Evolutionary conservation across 2,113 vertebrate species (phyloP), one percentile per base, ranked within the genome.

Genomic region (Puntigrus tetrazona): DNA sequence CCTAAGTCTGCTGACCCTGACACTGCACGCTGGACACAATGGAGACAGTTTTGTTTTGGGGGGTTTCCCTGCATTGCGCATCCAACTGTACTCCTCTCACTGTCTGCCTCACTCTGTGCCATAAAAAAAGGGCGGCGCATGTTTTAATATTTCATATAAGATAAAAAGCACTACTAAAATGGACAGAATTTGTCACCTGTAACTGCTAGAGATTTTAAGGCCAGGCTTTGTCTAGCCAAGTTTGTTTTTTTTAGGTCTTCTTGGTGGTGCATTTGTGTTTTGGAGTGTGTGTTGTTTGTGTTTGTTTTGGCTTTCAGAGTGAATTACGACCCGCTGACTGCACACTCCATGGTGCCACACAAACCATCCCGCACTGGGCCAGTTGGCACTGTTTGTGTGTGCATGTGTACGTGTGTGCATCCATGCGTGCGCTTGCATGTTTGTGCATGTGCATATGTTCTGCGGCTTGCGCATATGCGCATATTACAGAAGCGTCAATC

Each of bases 311-410:
- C 72, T 83, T 38, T 75, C 70, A 83, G 70, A 63, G 6, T 59
- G 45, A 34, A 83, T 83, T 83, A 83, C 36, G 36, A 45, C 52
- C 82, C 20, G 67, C 29, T 83, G 82, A 75, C 82, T 83, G 82
- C 82, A 83, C 70, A 63, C 82, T 75, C 82, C 82, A 83, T 63
- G 82, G 82, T 83, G 72, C 82, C 69, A 83, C 70, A 83, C 72
- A 73, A 83, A 83, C 52, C 70, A 61, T 75, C 38, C 82, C 11
- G 18, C 70, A 31, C 18, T 3, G 10, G 27, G 50, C 70, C 69
- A 59, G 69, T 61, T 75, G 52, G 25, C 72, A 59, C 70, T 50
- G 20, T 65, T 59, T 84, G 38, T 76, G 72, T 65, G 31, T 84
- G 57, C 74, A 18, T 77, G 27, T 77, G 72, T 84, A 14, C 3